Evolutionary conservation across 1,140 invertebrate genomes (phyloP), one percentile per base, ranked within the genome.

Genomic region (Pseudoatta argentina): DNA sequence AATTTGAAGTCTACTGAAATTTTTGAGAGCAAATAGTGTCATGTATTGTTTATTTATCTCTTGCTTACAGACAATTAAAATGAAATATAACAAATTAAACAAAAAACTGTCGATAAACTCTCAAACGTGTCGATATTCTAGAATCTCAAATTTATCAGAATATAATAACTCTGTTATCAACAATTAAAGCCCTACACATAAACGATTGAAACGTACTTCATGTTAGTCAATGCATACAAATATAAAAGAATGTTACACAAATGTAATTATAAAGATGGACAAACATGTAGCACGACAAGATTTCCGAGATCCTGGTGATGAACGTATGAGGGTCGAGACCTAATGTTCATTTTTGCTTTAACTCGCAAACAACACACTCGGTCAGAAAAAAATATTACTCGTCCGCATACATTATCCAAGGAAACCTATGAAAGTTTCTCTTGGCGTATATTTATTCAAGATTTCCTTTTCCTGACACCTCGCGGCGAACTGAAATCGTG

Each of bases 371-470:
- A 44, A 64, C 59, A 64, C 39, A 48, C 18, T 77, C 39, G 39
- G 66, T 21, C 59, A 64, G 75, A 27, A n/a, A 27, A 64, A 63
- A 63, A 51, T 27, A 34, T 61, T 76, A 27, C 24, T 64, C 8
- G 39, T 18, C 16, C 39, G 39, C 16, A 27, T 64, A 63, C 34
- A 64, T 77, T 77, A 64, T 64, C 24, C 39, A 48, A 21, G 4
- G 24, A 12, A 51, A 77, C 16, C 39, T 69, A 8, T 48, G 39
- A 69, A 69, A 69, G 21, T 51, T 69, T 24, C 16, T 57, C 16
- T 7, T n/a, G 34, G 21, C 24, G 10, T 64, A 64, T 63, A 77
- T 64, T 55, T 77, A 77, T 77, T 64, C 75, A 48, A 77, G 51
- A 27, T 63, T 48, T 3, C 24, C 30, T 24, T 21, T 57, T 78